phyloP scores from a whole-genome alignment of 2,888 invertebrate genomes.

The Archaeoteleia sp. region DNA sequence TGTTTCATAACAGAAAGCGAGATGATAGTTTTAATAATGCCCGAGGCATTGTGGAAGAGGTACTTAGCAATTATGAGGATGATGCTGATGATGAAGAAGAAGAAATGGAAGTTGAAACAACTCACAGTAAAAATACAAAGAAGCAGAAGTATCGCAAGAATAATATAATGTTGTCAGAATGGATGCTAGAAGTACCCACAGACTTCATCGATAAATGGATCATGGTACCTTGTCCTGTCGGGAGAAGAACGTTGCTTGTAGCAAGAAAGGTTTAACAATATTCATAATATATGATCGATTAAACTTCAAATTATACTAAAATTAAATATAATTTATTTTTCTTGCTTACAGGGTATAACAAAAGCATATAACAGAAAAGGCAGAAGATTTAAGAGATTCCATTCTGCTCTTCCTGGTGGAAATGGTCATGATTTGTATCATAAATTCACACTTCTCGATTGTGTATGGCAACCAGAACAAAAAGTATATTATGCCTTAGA shows the following conservation, averaged over 20 bases:
- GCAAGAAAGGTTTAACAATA: constrained; percentile 78
- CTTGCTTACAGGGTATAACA: constrained; percentile 83
- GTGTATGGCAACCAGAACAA: constrained; percentile 81
- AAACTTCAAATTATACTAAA: constrained; percentile 7
- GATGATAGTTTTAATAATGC: constrained; percentile 64
- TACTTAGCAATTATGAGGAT: constrained; percentile 56
- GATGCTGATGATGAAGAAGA: constrained; percentile 53
- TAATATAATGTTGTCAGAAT: constrained; percentile 93
- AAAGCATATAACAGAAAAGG: constrained; percentile 83
- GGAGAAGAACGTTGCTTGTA: constrained; percentile 87
- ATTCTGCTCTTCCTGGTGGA: constrained; percentile 85
- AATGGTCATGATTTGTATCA: constrained; percentile 70
- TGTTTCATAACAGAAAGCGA: constrained; percentile 66
- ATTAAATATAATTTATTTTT: constrained; percentile 53
- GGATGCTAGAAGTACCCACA: constrained; percentile 90
- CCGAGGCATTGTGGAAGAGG: constrained; percentile 76
- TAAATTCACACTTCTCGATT: constrained; percentile 86
- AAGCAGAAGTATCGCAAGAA: constrained; percentile 63
- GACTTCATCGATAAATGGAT: constrained; percentile 84
- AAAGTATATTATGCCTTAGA: constrained; percentile 88
- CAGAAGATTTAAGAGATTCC: constrained; percentile 59
- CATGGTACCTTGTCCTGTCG: constrained; percentile 88
- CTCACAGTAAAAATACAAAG: constrained; percentile 43
- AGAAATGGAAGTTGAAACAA: constrained; percentile 51
- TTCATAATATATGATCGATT: constrained; percentile 2